Evolutionary conservation across 2,113 vertebrate genomes (phyloP).

Genomic region (Mesoclemmys tuberculata): DNA sequence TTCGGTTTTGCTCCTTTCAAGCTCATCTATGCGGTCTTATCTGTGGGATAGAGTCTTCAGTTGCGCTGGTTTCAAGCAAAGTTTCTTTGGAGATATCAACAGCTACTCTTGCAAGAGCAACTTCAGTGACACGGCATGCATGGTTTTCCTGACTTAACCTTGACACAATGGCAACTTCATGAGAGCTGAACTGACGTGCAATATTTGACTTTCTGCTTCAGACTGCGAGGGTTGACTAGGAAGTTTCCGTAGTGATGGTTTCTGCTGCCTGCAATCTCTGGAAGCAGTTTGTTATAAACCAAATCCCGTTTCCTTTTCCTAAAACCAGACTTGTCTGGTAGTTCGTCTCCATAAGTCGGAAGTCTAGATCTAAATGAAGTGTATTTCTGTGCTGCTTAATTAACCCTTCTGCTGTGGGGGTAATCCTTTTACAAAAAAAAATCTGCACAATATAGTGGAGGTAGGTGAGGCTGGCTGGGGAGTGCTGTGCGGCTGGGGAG

Average conservation of each 20-base stretch:
- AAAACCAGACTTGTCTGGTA: not conserved
- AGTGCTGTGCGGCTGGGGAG: not conserved
- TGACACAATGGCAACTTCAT: not conserved
- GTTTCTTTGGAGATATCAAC: not conserved
- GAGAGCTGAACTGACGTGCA: too few species aligned
- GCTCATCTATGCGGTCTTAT: not conserved
- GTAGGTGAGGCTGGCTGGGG: not conserved
- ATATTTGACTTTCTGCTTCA: not conserved
- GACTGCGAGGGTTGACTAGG: not conserved
- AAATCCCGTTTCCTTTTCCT: not conserved
- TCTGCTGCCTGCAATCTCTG: not conserved
- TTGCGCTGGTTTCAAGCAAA: not conserved
- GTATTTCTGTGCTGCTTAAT: not conserved
- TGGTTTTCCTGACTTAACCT: not conserved
- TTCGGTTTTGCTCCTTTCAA: not conserved
- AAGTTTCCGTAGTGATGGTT: not conserved
- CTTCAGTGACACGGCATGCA: too few species aligned
- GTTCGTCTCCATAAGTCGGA: not conserved
- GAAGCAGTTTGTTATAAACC: not conserved
- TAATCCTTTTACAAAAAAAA: too few species aligned
- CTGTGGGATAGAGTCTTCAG: not conserved
- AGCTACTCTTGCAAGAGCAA: too few species aligned
- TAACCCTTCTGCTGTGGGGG: not conserved
- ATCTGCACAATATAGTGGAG: not conserved
- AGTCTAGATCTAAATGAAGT: not conserved